phyloP scores from a whole-genome alignment of 2,888 invertebrate genomes.

The Iselma pallidipennis region DNA sequence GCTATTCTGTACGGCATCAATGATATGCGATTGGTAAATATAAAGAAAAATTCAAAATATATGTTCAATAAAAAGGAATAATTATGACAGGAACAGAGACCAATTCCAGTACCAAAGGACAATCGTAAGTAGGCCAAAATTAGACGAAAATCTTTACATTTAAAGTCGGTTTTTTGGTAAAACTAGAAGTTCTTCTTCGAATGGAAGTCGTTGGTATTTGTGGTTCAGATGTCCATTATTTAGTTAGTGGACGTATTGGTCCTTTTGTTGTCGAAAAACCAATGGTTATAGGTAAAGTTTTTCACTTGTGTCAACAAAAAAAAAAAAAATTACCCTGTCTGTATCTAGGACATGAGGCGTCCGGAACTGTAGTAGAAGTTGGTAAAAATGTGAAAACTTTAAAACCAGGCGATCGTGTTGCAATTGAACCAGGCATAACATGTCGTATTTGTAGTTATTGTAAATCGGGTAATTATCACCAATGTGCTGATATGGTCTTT shows the following conservation, averaged over 20 bases:
- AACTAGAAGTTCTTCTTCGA: constrained; percentile 84
- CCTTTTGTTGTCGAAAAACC: constrained; percentile 84
- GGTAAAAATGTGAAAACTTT: constrained; percentile 72
- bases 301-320: no score
- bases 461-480: constrained; percentile 87
- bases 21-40: constrained; percentile 72
- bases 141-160: neutral
- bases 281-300: constrained; percentile 80
- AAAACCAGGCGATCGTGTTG: constrained; percentile 82
- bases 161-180: no score
- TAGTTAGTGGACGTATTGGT: constrained; percentile 82
- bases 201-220: constrained; percentile 97
- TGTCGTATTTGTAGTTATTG: constrained; percentile 85
- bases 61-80: no score
- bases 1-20: constrained; percentile 74
- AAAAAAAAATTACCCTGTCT: no score
- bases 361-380: constrained; percentile 77
- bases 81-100: constrained; percentile 82
- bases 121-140: constrained; percentile 64
- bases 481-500: constrained; percentile 85
- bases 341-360: constrained; percentile 81
- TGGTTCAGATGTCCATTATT: constrained; percentile 94
- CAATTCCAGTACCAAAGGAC: constrained; percentile 76
- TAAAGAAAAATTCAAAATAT: constrained; percentile 5
- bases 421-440: constrained; percentile 91